Base-by-base conservation (phyloP, 1,140 invertebrate genomes). In the Campodea augens region DNA sequence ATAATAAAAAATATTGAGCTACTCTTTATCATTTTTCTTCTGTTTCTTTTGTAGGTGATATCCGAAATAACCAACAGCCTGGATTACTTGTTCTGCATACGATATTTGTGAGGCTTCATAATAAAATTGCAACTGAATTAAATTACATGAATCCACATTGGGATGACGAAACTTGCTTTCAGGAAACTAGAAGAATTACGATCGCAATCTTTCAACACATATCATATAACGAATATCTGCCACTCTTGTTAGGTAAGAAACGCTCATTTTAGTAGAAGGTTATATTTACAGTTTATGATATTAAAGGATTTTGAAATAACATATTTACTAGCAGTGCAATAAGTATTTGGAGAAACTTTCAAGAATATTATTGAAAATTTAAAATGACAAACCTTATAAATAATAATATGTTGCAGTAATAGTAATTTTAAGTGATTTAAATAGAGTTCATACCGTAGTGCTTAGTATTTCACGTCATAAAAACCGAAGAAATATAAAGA, bases 31-130 rank as follows among this genome's bases (percentile, higher is more conserved):
- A n/a, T n/a, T n/a, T n/a, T n/a, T n/a, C n/a, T n/a, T n/a, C n/a
- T n/a, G n/a, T 38, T 20, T 49, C 55, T 42, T 44, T 55, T 48
- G 12, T 49, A 77, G 88, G 91, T 49, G 90, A 96, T 55, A 63
- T 68, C 21, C 66, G 90, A 48, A 77, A 77, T 0, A 97, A 96
- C 63, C 89, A 95, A 58, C 85, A 85, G 53, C 73, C 81, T 0
- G 76, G 81, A 46, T 56, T 92, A 25, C 76, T 82, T 0, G 63
- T 83, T 4, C 61, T 95, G 0, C 90, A 96, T 52, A 78, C 84
- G 0, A 58, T 93, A 3, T 68, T 87, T 37, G 63, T 92, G 43
- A 67, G 92, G 46, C 83, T 95, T 58, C 91, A 97, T 59, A 97
- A 97, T 61, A 70, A 83, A 38, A 67, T 96, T 18, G 87, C 89